phyloP scores from a whole-genome alignment of 2,888 invertebrate genomes.

The Heteromyza rotundicornis region DNA sequence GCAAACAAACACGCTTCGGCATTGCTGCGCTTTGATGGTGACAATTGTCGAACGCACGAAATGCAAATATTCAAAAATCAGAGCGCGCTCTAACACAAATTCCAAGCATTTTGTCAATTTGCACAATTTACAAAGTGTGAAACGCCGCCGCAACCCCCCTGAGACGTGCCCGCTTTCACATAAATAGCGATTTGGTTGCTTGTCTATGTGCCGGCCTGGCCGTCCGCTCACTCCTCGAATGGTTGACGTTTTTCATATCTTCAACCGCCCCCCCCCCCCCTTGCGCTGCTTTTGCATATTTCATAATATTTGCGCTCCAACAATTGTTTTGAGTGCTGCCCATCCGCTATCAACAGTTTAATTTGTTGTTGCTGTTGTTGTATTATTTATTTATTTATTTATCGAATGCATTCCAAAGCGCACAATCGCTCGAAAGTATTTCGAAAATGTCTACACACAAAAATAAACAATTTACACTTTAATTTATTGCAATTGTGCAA shows the following conservation, averaged over 20 bases:
- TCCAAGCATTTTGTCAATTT: conserved; percentile 2
- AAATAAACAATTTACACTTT: neutral
- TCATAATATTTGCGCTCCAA: too few relatives aligned
- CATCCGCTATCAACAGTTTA: too few relatives aligned
- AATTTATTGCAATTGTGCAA: neutral
- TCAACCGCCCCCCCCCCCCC: neutral
- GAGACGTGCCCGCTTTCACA: too few relatives aligned
- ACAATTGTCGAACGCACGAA: neutral
- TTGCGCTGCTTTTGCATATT: too few relatives aligned
- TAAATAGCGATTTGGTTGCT: too few relatives aligned
- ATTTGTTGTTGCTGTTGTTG: too few relatives aligned
- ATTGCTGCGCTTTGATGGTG: too few relatives aligned
- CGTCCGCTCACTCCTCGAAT: neutral
- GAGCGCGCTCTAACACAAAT: neutral
- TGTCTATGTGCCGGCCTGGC: too few relatives aligned
- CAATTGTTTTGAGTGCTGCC: too few relatives aligned
- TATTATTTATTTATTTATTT: too few relatives aligned
- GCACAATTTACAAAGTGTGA: neutral
- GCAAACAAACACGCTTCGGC: neutral
- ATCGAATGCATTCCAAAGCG: neutral
- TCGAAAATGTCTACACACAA: neutral
- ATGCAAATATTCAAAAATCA: neutral
- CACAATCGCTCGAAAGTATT: neutral
- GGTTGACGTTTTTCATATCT: too few relatives aligned
- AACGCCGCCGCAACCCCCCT: neutral